Evolutionary conservation across 1,140 invertebrate genomes (phyloP).

Genomic region (Atopsyche davidsoni): DNA sequence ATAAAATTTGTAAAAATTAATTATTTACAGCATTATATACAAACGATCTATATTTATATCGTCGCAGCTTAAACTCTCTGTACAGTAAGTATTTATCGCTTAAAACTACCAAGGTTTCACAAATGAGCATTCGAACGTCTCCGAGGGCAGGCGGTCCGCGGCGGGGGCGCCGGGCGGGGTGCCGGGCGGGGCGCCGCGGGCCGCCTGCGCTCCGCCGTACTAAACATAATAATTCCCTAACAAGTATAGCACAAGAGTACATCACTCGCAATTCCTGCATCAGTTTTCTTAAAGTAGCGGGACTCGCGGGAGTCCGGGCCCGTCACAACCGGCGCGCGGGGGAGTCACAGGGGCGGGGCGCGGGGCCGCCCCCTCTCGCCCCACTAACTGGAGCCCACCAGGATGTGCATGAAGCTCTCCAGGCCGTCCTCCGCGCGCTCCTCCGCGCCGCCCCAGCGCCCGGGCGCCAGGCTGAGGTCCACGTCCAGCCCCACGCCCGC

Average conservation of each 20-base stretch:
- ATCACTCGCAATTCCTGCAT: slow-evolving; percentile 31
- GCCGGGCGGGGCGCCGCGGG: slow-evolving; percentile 10
- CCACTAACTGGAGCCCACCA: slow-evolving; percentile 48
- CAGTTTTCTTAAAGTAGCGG: slow-evolving; percentile 18
- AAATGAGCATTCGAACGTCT: slow-evolving; percentile 28
- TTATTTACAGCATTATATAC: slow-evolving; percentile 29
- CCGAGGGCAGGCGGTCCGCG: slow-evolving; percentile 20
- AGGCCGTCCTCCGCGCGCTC: slow-evolving; percentile 32
- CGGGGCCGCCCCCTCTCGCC: slow-evolving; percentile 21
- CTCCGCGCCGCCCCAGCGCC: slow-evolving; percentile 44
- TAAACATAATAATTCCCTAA: slow-evolving; percentile 29
- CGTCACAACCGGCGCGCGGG: slow-evolving; percentile 19
- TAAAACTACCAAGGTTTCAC: slow-evolving; percentile 14
- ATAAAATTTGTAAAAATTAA: slow-evolving; percentile 31
- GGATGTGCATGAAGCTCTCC: slow-evolving; percentile 44
- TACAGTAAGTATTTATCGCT: slow-evolving; percentile 19
- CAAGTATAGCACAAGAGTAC: slow-evolving; percentile 31
- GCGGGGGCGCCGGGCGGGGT: slow-evolving; percentile 2
- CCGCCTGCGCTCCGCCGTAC: slow-evolving; percentile 8
- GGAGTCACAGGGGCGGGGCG: slow-evolving; percentile 7
- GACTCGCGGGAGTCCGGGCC: slow-evolving; percentile 3
- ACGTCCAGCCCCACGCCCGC: slow-evolving; percentile 36
- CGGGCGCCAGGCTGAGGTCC: slow-evolving; percentile 15
- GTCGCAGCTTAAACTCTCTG: slow-evolving; percentile 21
- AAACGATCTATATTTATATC: slow-evolving; percentile 23